Conservation (phyloP, 2,113 vertebrate genomes). For the Rutilus rutilus region DNA sequence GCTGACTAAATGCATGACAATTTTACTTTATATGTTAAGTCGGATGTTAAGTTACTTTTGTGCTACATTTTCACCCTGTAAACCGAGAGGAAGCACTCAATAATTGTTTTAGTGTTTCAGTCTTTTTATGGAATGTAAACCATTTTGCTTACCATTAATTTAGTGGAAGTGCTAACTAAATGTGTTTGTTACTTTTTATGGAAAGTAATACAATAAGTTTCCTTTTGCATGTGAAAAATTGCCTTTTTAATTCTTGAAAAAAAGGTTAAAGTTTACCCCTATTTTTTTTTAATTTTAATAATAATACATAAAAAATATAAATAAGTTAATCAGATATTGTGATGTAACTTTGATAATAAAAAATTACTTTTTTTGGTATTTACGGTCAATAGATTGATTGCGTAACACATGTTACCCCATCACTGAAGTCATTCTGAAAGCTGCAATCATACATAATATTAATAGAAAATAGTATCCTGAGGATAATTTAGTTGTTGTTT, state of each 20-base stretch:
- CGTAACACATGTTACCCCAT: background rate
- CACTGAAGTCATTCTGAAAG: background rate
- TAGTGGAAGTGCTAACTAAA: background rate
- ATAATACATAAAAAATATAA: background rate
- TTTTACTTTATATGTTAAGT: background rate
- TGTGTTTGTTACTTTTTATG: background rate
- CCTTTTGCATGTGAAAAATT: too few species aligned
- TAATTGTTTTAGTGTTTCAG: background rate
- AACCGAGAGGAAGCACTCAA: background rate
- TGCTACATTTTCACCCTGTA: background rate
- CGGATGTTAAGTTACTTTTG: background rate
- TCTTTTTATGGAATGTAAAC: background rate
- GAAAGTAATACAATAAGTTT: background rate
- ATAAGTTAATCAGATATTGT: background rate
- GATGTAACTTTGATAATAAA: background rate
- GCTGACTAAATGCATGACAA: background rate
- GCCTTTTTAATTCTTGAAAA: background rate
- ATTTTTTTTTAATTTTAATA: background rate
- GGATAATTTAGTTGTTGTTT: conserved; percentile 41
- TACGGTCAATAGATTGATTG: background rate
- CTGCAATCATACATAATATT: background rate
- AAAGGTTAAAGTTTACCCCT: background rate
- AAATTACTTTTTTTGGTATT: background rate
- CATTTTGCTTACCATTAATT: background rate
- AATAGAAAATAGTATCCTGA: background rate